A percentile compares a stretch with the other conserved stretches of the same genome.
These are phyloP conservation scores for Ormyrus rosae DNA, from an alignment of 2,888 invertebrate genomes.

Conservation along the genomic window DNA sequence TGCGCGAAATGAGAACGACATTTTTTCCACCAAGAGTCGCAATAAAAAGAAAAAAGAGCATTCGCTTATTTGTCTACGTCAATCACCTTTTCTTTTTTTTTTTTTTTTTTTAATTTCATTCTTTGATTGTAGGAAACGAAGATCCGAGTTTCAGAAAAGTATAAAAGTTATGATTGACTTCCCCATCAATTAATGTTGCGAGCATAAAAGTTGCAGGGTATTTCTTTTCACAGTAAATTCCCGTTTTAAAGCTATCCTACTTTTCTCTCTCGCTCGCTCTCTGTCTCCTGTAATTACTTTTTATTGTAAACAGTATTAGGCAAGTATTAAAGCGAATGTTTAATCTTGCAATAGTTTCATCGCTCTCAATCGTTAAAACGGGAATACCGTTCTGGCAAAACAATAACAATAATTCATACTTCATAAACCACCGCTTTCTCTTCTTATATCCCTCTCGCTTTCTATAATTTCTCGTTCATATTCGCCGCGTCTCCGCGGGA, in stretches of 20 bases:
- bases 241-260: conserved; percentile 18
- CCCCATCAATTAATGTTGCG: conserved; percentile 1
- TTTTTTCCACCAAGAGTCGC: too few species aligned
- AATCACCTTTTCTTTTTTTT: too few species aligned
- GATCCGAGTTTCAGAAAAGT: conserved; percentile 21
- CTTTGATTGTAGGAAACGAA: conserved; percentile 12
- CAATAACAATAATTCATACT: conserved; percentile 53
- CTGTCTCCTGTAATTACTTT: conserved; percentile 38
- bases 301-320: conserved; percentile 43
- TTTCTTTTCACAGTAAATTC: conserved; percentile 21
- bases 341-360: conserved; percentile 47
- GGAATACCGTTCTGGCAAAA: conserved; percentile 10
- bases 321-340: conserved; percentile 43
- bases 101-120: too few species aligned
- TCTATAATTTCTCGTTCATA: conserved; percentile 33
- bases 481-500: conserved; percentile 11
- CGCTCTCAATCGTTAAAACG: conserved; percentile 44
- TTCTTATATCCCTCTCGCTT: conserved; percentile 17
- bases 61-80: too few species aligned
- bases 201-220: conserved; percentile 12
- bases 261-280: conserved; percentile 17
- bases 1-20: too few species aligned
- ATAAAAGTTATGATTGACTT: conserved; percentile 42
- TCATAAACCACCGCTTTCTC: conserved; percentile 55
- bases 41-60: too few species aligned